Evolutionary conservation across 2,113 vertebrate species (phyloP), one percentile per base, ranked within the genome.

Genomic region (Neolamprologus sp.): DNA sequence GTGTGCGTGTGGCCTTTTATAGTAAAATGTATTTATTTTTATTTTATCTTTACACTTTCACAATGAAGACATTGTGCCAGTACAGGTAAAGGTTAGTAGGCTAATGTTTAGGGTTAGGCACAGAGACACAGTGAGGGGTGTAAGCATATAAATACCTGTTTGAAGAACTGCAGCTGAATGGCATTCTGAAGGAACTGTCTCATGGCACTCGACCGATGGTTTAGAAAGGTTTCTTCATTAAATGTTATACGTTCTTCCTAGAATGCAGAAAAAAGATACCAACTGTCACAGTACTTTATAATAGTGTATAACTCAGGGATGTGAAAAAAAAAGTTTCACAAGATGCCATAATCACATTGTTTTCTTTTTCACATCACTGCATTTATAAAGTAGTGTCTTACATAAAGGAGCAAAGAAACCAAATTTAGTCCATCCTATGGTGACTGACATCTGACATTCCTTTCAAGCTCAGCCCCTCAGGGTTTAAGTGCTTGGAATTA

Each of bases 241-340:
- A 99, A 99, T 2, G 98, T 99, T 90, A 99, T 99, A 26, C 98
- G 98, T 57, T 99, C 98, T 54, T 97, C 98, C 99, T 99, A 90
- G 10, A 82, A 87, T 87, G 79, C 54, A 42, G 88, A 33, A 57
- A 55, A 53, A 80, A 21, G 45, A 86, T 8, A n/a, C 35, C 5
- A 53, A 79, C 3, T 26, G 30, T 85, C 73, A 85, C 6, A 83
- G 58, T 23, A 5, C 14, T 28, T 19, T 49, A 49, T 30, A 49
- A 75, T 47, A 28, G 42, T 30, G 42, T 7, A 49, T 30, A 28
- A 47, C 23, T 47, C 42, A 28, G 68, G 40, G 23, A 47, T 47
- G 68, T 75, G 68, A 1, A 9, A 5, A 73, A 26, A 4, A 11
- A 26, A 7, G 37, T 75, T 47, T 45, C 14, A 75, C 21, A 17